A percentile compares a stretch with the other conserved stretches of the same genome.
These are phyloP conservation scores for Tetrapedia diversipes DNA, from an alignment of 2,888 invertebrate species.

Conservation along the genomic window DNA sequence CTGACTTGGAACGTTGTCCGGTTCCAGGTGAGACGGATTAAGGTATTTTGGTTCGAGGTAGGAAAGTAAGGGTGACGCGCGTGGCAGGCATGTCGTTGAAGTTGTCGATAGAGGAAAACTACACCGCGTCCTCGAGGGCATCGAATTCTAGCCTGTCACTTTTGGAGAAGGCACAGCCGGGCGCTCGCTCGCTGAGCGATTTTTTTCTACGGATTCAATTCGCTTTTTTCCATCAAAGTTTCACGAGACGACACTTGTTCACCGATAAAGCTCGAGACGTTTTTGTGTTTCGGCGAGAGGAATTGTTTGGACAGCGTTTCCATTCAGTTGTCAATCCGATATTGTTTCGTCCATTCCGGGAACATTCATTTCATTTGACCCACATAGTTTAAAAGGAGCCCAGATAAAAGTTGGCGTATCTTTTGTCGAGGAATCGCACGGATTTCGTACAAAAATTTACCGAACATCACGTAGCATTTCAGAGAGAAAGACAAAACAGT, in stretches of 20 bases:
- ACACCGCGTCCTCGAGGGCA: neutral
- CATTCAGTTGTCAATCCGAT: conserved; percentile 22
- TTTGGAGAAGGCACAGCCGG: neutral
- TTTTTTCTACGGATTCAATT: neutral
- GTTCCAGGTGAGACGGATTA: neutral
- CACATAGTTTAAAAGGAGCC: neutral
- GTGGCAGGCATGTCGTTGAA: neutral
- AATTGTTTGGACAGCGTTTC: conserved; percentile 11
- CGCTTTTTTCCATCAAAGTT: neutral
- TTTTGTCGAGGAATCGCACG: neutral
- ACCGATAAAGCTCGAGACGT: neutral
- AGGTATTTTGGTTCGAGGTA: neutral
- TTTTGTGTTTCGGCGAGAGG: neutral
- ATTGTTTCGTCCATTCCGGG: neutral
- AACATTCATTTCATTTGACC: conserved; percentile 5
- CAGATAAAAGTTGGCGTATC: neutral
- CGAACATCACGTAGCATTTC: neutral
- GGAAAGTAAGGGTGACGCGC: neutral
- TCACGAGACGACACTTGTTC: conserved; percentile 4
- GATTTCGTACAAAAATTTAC: conserved; percentile 4
- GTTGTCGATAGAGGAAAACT: neutral
- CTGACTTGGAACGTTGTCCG: too few relatives aligned
- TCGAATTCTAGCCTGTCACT: neutral
- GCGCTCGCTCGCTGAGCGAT: neutral
- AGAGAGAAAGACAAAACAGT: neutral